Base-by-base conservation (phyloP, 2,797 vertebrate genomes). In the Denticeps clupeoides region DNA sequence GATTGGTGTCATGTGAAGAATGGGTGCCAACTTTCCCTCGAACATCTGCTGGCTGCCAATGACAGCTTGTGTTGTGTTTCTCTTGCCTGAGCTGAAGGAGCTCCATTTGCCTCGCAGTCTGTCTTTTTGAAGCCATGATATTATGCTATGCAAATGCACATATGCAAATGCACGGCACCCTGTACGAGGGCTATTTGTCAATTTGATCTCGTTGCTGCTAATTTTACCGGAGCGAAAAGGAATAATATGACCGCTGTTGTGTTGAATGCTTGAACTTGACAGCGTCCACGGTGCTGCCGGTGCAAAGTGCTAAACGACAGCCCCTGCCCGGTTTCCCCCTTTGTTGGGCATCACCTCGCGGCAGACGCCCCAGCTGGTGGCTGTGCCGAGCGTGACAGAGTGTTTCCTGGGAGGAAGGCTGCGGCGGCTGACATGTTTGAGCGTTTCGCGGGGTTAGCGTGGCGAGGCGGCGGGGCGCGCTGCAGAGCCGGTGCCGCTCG, bases 1-100 rank as follows among this genome's bases (percentile, higher is more conserved):
- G 71, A 82, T 78, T 75, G 74, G 66, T 80, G 78, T 78, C 75
- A 69, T 68, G 73, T 70, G 72, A 73, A 73, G 74, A 79, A 75
- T 70, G 73, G 69, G 72, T 79, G 82, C 80, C 80, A 84, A 74
- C 78, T 79, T 80, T 77, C 70, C 68, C 70, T 73, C 72, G 65
- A 78, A 82, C 82, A 82, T 85, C 81, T 86, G 80, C 74, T 80
- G 75, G 54, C 71, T 77, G 74, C 78, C 82, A 81, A 79, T 75
- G 78, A 81, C 79, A 83, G 78, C 79, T 80, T 82, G 77, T 64
- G 69, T 70, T 52, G 46, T 59, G 64, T 33, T 70, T 71, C 72
- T 68, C 68, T 71, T 59, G 61, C 77, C 75, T 77, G 65, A 70
- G 65, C 71, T 72, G 74, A 77, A 70, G 68, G 66, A 74, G 75